Conservation (phyloP, 2,113 vertebrate species). For the Nothoprocta perdicaria region DNA sequence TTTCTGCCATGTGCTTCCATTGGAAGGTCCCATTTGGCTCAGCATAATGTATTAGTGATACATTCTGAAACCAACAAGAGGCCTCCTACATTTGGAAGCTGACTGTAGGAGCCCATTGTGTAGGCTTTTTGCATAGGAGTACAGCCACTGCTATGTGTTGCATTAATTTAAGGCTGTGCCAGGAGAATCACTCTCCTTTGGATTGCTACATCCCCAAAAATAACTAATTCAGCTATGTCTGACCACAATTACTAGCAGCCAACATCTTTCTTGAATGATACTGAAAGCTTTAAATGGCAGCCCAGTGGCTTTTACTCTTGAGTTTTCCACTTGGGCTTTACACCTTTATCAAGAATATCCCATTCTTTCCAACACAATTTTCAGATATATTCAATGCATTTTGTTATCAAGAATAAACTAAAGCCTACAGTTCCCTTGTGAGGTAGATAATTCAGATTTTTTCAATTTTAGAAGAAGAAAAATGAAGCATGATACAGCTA, state of each 20-base stretch:
- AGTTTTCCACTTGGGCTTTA: neutral
- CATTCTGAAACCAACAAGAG: neutral
- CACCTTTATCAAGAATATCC: neutral
- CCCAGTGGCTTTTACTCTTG: neutral
- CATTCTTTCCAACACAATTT: neutral
- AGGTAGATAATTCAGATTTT: neutral
- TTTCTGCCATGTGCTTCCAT: neutral
- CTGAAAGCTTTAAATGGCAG: neutral
- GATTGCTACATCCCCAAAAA: neutral
- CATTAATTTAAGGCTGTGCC: neutral
- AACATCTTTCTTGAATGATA: neutral
- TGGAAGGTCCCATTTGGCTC: neutral
- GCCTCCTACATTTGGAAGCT: neutral
- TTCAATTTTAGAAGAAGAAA: neutral
- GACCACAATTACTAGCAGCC: too few species aligned
- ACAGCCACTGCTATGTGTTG: neutral
- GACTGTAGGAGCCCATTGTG: neutral
- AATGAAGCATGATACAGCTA: neutral
- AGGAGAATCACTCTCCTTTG: neutral
- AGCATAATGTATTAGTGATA: neutral
- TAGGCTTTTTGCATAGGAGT: neutral
- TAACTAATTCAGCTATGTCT: neutral
- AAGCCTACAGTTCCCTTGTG: neutral
- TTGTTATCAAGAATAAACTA: neutral
- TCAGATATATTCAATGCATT: neutral